Conservation (phyloP, 53 echinoderm and acorn worm genomes). For the Arbacia lixula region DNA sequence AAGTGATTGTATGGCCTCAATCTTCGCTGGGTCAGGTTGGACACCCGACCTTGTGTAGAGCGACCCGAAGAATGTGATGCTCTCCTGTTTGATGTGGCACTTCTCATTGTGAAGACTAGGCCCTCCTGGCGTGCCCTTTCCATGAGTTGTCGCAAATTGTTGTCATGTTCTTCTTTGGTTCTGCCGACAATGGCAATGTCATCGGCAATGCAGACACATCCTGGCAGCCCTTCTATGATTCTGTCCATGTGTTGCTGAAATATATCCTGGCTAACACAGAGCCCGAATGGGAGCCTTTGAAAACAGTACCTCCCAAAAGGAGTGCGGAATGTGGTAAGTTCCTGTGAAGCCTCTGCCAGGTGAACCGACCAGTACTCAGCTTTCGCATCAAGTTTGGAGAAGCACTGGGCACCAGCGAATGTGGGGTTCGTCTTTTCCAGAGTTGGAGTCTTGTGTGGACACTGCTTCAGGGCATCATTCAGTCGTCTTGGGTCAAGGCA, state of each 20-base stretch:
- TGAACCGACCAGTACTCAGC: slow-evolving; percentile 80
- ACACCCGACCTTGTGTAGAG: slow-evolving; percentile 51
- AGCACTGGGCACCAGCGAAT: slow-evolving; percentile 59
- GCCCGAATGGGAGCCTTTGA: slow-evolving; percentile 62
- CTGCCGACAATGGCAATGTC: slow-evolving; percentile 55
- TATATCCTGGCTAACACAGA: slow-evolving; percentile 73
- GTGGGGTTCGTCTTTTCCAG: slow-evolving; percentile 66
- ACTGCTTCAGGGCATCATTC: slow-evolving; percentile 60
- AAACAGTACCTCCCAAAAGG: slow-evolving; percentile 79
- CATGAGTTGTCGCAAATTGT: slow-evolving; percentile 44
- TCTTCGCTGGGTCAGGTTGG: slow-evolving; percentile 29
- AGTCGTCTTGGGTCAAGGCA: slow-evolving; percentile 68
- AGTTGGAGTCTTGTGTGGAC: slow-evolving; percentile 67
- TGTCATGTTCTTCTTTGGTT: slow-evolving; percentile 57
- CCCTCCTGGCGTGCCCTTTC: slow-evolving; percentile 58
- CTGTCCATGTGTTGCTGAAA: slow-evolving; percentile 71
- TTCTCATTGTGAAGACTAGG: slow-evolving; percentile 67
- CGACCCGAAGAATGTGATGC: slow-evolving; percentile 58
- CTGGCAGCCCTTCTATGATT: slow-evolving; percentile 57
- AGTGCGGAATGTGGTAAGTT: slow-evolving; percentile 72
- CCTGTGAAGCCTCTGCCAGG: slow-evolving; percentile 52
- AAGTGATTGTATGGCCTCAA: slow-evolving; percentile 23
- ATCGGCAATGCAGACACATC: slow-evolving; percentile 67
- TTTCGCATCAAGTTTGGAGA: slow-evolving; percentile 74
- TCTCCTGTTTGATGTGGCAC: slow-evolving; percentile 48